Base-by-base conservation (phyloP, 2,888 invertebrate genomes). In the Mythimna lalbum region DNA sequence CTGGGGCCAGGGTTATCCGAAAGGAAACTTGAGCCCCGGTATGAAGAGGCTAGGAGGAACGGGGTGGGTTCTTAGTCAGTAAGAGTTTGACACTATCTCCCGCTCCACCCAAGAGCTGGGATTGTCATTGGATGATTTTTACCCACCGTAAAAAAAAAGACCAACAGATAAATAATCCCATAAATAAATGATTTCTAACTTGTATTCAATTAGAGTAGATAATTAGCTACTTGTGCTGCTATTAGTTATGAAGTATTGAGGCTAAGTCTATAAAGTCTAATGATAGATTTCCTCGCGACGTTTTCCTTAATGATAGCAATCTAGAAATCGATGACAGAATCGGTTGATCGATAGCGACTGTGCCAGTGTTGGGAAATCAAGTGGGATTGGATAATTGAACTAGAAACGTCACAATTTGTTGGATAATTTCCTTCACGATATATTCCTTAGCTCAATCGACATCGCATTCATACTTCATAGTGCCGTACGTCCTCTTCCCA, bases 221-320 rank as follows among this genome's bases (percentile, higher is more conserved):
- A 73, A 73, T 74, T 73, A 52, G 50, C 23, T 55, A 39, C 12
- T 6, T 9, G 36, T 47, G 31, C 12, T 10, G 31, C 53, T n/a
- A 63, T 69, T 78, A 59, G 17, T 49, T 55, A 62, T 61, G 43
- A 79, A 65, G 50, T 69, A 79, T 78, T 63, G 69, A 74, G 78
- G 79, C 21, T 74, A 78, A 63, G 12, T 31, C 67, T 43, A 61
- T 77, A 68, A 60, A 62, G 1, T 49, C 19, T 52, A 74, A 75
- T 70, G 50, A 70, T 17, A 61, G 59, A 79, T 75, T 63, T 74
- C 73, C 62, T 55, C 19, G 43, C 47, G 55, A 69, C 53, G 33
- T 60, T 78, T 78, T 66, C 62, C 74, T 52, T 56, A 33, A 14
- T 33, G 64, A 69, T 79, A 7, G 31, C 43, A 10, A 69, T 67